Conservation (phyloP, 1,140 invertebrate species). For the Drosophila pruinosa region DNA sequence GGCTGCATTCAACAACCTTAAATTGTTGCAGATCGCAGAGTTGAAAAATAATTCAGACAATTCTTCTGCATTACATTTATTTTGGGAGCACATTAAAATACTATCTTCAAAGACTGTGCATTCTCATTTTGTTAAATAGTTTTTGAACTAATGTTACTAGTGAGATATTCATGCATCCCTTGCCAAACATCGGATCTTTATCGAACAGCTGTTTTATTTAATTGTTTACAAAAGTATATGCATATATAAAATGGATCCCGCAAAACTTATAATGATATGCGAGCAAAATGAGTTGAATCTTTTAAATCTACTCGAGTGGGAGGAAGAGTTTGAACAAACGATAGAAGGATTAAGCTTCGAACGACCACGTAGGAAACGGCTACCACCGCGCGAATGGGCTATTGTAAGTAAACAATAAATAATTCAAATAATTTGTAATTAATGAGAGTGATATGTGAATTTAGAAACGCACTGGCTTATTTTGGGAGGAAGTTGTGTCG, state of each 20-base stretch:
- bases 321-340: neutral
- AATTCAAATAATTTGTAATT: neutral
- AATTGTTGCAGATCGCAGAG: too few species aligned
- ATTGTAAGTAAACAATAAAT: neutral
- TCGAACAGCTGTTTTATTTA: constrained; percentile 11
- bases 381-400: neutral
- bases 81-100: too few species aligned
- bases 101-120: too few species aligned
- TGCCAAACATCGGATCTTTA: neutral
- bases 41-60: too few species aligned
- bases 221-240: neutral
- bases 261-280: neutral
- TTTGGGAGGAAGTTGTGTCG: neutral
- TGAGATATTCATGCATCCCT: too few species aligned
- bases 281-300: neutral
- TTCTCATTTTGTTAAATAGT: too few species aligned
- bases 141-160: too few species aligned
- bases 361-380: neutral
- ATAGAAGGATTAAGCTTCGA: neutral
- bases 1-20: too few species aligned
- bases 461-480: neutral
- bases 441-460: neutral
- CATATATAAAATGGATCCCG: neutral
- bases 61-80: too few species aligned
- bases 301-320: neutral